Conservation (phyloP, 2,113 vertebrate genomes). For the Pogona vitticeps region DNA sequence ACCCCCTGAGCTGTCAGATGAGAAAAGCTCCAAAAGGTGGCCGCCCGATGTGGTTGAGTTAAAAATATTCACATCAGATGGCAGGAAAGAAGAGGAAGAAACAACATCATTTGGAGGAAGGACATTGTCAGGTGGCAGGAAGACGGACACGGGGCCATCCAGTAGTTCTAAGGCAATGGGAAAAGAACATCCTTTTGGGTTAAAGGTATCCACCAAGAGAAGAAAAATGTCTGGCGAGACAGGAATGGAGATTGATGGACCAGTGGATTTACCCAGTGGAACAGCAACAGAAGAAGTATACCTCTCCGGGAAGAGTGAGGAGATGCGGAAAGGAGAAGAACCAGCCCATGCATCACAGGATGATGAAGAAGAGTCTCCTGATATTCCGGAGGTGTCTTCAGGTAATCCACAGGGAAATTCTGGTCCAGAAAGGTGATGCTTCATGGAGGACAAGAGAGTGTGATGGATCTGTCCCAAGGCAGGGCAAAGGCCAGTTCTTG, state of each 20-base stretch:
- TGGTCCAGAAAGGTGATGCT: conserved; percentile 23
- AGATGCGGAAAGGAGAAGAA: background rate
- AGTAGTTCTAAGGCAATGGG: background rate
- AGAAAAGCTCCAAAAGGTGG: conserved; percentile 3
- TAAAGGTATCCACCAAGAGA: background rate
- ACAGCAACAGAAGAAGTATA: background rate
- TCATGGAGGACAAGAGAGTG: background rate
- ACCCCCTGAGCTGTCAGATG: background rate
- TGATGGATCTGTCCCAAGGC: background rate
- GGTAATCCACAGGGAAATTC: background rate
- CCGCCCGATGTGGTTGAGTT: background rate
- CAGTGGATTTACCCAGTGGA: background rate
- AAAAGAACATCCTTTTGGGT: background rate
- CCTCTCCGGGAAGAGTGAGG: background rate
- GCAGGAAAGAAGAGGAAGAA: conserved; percentile 1
- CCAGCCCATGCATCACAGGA: background rate
- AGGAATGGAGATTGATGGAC: background rate
- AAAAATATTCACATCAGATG: background rate
- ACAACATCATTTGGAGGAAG: background rate
- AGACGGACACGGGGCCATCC: background rate
- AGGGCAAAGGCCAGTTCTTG: background rate
- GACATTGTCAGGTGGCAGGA: background rate
- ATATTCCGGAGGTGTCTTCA: background rate
- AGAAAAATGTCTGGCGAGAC: background rate
- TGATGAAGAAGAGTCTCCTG: background rate